These are phyloP conservation scores for Clarias batrachus DNA, from an alignment of 2,113 vertebrate species.

Conservation along the genomic window DNA sequence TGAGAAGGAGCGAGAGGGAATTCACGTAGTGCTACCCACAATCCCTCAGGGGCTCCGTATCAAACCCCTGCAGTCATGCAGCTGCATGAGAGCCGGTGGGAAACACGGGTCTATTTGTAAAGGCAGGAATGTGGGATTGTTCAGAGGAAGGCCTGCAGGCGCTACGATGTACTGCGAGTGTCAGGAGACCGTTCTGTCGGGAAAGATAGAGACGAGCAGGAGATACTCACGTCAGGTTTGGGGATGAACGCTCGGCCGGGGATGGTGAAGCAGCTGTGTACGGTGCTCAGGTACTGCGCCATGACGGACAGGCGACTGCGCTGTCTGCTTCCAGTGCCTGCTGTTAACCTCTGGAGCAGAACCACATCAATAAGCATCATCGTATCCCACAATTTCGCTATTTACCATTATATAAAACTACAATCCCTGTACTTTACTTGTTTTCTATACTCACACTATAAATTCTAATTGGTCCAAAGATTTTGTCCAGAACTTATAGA, in stretches of 20 bases:
- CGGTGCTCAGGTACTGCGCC: conserved; percentile 88
- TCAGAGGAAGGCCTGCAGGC: conserved; percentile 67
- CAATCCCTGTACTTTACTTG: no score
- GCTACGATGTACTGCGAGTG: conserved; percentile 62
- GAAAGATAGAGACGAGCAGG: neutral
- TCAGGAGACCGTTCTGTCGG: neutral
- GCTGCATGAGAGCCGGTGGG: conserved; percentile 24
- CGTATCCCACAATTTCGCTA: neutral
- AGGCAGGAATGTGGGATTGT: conserved; percentile 28
- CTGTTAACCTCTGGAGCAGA: conserved; percentile 80
- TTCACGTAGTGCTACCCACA: conserved; percentile 41
- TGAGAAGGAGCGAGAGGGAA: conserved; percentile 51
- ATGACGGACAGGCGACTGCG: conserved; percentile 91
- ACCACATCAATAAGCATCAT: neutral
- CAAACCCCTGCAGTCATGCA: conserved; percentile 44
- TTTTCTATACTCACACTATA: neutral
- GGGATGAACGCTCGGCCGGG: conserved; percentile 90
- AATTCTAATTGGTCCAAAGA: neutral
- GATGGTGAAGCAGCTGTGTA: conserved; percentile 83
- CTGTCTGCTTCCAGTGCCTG: conserved; percentile 79
- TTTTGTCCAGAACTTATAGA: neutral
- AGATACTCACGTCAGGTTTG: conserved; percentile 84
- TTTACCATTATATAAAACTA: neutral
- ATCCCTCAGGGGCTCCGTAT: conserved; percentile 32
- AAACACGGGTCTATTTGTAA: conserved; percentile 40